Conservation (phyloP, 2,797 vertebrate genomes). For the Syngnathus acus region DNA sequence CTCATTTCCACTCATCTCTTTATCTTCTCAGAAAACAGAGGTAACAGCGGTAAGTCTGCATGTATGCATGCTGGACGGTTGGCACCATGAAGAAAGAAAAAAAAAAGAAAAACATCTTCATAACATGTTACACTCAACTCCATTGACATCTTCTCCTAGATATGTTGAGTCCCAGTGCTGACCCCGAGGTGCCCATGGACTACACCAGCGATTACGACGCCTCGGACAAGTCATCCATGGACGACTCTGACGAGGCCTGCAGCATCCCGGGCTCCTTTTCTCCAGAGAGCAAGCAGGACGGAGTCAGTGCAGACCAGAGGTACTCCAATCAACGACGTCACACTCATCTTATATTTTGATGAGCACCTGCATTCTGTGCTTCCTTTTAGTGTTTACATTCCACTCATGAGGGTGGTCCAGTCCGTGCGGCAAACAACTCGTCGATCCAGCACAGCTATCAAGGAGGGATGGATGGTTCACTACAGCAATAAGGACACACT, state of each 20-base stretch:
- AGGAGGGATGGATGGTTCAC: constrained; percentile 91
- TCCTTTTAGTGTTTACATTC: constrained; percentile 76
- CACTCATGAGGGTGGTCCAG: constrained; percentile 89
- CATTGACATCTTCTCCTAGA: constrained; percentile 38
- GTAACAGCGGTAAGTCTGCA: constrained; percentile 61
- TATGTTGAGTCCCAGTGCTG: constrained; percentile 67
- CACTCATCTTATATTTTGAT: neutral
- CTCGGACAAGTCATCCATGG: constrained; percentile 76
- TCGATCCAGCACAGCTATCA: constrained; percentile 82
- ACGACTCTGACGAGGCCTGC: constrained; percentile 77
- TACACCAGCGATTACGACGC: constrained; percentile 74
- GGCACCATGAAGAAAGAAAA: no score
- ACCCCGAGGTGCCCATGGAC: constrained; percentile 80
- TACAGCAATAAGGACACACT: constrained; percentile 89
- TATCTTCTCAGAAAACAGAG: constrained; percentile 64
- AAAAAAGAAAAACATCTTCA: neutral
- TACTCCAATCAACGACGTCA: constrained; percentile 23
- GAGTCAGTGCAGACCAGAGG: constrained; percentile 75
- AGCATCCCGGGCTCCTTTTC: constrained; percentile 81
- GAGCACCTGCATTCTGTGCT: neutral
- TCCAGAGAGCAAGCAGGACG: constrained; percentile 73
- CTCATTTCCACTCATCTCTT: constrained; percentile 37
- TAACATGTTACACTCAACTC: neutral
- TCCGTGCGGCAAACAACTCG: constrained; percentile 85
- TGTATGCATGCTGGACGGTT: constrained; percentile 5